phyloP scores from a whole-genome alignment of 2,113 vertebrate species.

The Brienomyrus longianalis region DNA sequence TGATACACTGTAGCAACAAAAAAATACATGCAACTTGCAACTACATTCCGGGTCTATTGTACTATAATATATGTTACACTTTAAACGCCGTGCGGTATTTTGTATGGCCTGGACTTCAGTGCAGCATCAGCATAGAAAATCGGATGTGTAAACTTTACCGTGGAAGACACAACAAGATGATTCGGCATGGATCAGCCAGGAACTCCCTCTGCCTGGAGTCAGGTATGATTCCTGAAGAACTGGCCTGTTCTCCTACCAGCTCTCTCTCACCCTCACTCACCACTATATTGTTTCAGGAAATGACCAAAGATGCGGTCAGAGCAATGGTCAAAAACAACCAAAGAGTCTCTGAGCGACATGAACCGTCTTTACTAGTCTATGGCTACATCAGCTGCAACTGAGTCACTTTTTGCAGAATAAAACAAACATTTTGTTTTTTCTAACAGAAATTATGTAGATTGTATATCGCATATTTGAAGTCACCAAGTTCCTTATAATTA shows the following conservation, averaged over 20 bases:
- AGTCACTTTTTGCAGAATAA: neutral
- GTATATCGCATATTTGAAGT: neutral
- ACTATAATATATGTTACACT: neutral
- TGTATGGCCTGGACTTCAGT: conserved; percentile 34
- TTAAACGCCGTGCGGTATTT: neutral
- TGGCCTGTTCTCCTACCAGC: neutral
- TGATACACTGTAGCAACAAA: neutral
- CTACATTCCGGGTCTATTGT: neutral
- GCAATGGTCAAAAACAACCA: neutral
- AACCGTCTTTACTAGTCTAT: neutral
- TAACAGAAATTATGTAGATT: neutral
- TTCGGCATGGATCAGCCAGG: neutral
- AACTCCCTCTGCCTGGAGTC: neutral
- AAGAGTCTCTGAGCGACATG: neutral
- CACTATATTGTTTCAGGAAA: neutral
- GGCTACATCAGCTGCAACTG: neutral
- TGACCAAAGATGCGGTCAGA: conserved; percentile 1
- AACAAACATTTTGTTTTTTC: neutral
- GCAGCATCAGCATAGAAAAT: conserved; percentile 28
- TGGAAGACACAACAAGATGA: conserved; percentile 31
- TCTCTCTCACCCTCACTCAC: neutral
- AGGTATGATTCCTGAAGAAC: neutral
- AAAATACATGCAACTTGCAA: conserved; percentile 18
- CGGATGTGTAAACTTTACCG: conserved; percentile 35
- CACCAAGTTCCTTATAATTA: neutral